Evolutionary conservation across 1,140 invertebrate species (phyloP).

Genomic region (Diabrotica virgifera): DNA sequence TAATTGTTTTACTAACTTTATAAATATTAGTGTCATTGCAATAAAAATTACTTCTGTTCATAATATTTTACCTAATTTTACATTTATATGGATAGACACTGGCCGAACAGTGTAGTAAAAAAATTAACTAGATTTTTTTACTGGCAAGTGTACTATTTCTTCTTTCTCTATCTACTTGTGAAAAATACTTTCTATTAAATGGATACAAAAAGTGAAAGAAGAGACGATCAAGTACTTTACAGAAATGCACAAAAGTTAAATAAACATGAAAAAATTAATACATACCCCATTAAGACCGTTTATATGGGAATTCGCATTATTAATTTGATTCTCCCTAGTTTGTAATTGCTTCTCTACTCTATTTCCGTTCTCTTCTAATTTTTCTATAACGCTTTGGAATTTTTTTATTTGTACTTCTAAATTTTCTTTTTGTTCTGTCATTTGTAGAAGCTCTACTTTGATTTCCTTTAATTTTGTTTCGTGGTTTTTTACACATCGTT

Average conservation of each 20-base stretch:
- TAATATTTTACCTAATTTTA: too few relatives aligned
- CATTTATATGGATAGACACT: too few relatives aligned
- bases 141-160: too few relatives aligned
- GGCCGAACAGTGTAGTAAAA: too few relatives aligned
- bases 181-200: too few relatives aligned
- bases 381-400: constrained; percentile 26
- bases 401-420: constrained; percentile 30
- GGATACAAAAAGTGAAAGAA: too few relatives aligned
- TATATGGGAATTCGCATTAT: constrained; percentile 27
- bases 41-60: too few relatives aligned
- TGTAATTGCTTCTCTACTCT: constrained; percentile 31
- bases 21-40: too few relatives aligned
- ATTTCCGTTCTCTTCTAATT: constrained; percentile 32
- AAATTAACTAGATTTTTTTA: too few relatives aligned
- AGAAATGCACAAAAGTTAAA: neutral
- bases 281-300: constrained; percentile 28
- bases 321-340: constrained; percentile 33
- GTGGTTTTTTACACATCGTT: constrained; percentile 24
- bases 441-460: constrained; percentile 20
- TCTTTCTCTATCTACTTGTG: too few relatives aligned
- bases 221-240: neutral
- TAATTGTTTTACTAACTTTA: too few relatives aligned
- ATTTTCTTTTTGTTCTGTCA: constrained; percentile 17
- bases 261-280: neutral
- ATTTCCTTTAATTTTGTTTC: constrained; percentile 22